Conservation (phyloP, 2,888 invertebrate species). For the Parnassius glacialis region DNA sequence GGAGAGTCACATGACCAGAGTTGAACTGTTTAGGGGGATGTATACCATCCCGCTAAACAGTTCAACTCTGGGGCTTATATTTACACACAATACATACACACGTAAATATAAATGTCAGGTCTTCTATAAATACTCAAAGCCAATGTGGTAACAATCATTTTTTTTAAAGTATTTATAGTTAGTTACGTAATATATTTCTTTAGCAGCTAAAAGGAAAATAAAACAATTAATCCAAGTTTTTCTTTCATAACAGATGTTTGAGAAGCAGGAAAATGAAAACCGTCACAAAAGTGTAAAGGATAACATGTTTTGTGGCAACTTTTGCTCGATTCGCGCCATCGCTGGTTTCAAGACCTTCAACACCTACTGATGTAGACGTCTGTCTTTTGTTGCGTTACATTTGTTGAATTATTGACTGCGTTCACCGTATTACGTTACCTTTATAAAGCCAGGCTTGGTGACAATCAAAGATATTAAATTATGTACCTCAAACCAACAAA, state of each 20-base stretch:
- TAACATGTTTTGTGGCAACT: constrained; percentile 18
- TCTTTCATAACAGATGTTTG: constrained; percentile 53
- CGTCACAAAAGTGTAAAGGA: constrained; percentile 66
- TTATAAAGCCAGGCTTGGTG: constrained; percentile 15
- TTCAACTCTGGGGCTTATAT: too few relatives aligned
- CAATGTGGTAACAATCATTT: too few relatives aligned
- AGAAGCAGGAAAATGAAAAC: constrained; percentile 66
- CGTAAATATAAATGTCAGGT: too few relatives aligned
- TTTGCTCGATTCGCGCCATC: constrained; percentile 28
- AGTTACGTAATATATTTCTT: neutral
- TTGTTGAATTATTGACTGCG: constrained; percentile 20
- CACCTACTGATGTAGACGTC: constrained; percentile 7
- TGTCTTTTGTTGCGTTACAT: constrained; percentile 13
- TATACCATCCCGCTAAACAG: too few relatives aligned
- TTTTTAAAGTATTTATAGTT: too few relatives aligned
- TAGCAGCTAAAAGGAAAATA: neutral
- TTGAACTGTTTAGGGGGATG: too few relatives aligned
- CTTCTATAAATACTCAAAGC: too few relatives aligned
- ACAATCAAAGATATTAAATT: neutral
- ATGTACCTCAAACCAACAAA: too few relatives aligned
- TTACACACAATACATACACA: too few relatives aligned
- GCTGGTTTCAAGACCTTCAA: constrained; percentile 26
- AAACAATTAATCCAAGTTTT: neutral
- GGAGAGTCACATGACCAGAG: too few relatives aligned
- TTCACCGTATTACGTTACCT: constrained; percentile 22